phyloP scores from a whole-genome alignment of 2,113 vertebrate genomes.

The Casuarius casuarius region DNA sequence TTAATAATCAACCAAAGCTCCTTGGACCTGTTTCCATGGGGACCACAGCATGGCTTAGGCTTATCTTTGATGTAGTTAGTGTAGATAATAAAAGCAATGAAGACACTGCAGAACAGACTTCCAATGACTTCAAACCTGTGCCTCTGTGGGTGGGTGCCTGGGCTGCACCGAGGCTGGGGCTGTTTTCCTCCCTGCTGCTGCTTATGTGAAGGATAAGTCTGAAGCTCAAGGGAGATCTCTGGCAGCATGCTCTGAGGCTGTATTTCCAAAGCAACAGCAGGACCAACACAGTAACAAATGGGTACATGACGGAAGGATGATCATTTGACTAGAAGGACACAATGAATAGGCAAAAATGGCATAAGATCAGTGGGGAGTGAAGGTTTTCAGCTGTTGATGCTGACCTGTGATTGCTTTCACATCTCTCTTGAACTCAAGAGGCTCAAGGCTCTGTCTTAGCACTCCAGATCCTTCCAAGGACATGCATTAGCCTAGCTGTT shows the following conservation, averaged over 20 bases:
- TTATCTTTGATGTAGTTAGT: neutral
- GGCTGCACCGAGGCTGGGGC: neutral
- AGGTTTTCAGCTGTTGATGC: neutral
- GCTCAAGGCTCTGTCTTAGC: neutral
- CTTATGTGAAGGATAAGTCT: neutral
- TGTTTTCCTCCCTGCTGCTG: neutral
- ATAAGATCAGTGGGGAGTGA: neutral
- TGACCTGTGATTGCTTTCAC: neutral
- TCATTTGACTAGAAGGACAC: neutral
- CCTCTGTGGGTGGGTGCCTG: neutral
- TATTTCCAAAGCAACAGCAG: neutral
- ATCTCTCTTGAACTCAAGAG: neutral
- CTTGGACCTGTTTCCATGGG: conserved; percentile 65
- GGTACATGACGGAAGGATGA: neutral
- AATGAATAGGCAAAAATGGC: neutral
- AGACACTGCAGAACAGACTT: conserved; percentile 11
- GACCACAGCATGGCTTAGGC: neutral
- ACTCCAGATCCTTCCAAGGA: neutral
- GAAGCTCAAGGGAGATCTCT: neutral
- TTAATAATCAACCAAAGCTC: conserved; percentile 23
- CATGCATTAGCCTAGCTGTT: neutral
- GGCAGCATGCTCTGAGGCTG: neutral
- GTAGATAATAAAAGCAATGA: conserved; percentile 9
- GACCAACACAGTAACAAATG: neutral
- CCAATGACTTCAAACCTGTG: neutral